Percentiles rank a stretch among this genome's conserved stretches.
These are phyloP conservation scores for Eulemur coronatus DNA, from an alignment of 2,797 vertebrate genomes.

Conservation along the genomic window DNA sequence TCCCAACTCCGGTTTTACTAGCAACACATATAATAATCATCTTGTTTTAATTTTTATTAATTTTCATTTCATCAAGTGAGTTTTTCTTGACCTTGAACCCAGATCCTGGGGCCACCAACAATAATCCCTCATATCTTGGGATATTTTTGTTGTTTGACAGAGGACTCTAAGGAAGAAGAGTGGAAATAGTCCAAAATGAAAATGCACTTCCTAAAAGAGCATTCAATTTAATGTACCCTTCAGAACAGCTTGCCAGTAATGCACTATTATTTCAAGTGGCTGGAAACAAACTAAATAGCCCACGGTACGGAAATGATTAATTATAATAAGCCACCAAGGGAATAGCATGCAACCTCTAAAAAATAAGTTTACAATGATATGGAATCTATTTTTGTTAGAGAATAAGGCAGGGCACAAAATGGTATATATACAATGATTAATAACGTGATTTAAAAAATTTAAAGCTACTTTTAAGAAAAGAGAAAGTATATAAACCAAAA, in stretches of 20 bases:
- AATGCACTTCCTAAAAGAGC: background rate
- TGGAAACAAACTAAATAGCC: slow-evolving; percentile 27
- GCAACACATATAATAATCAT: background rate
- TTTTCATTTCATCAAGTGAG: background rate
- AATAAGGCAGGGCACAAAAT: background rate
- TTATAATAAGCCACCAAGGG: background rate
- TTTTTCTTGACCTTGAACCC: background rate
- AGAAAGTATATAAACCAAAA: background rate
- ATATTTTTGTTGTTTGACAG: background rate
- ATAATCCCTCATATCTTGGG: background rate
- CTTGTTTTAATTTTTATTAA: slow-evolving; percentile 10
- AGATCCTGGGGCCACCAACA: background rate
- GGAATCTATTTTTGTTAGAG: background rate
- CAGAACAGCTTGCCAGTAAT: background rate
- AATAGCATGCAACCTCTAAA: slow-evolving; percentile 11
- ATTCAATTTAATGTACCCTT: background rate
- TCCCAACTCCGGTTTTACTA: background rate
- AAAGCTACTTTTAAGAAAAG: background rate
- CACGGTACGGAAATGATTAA: background rate
- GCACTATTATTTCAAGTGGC: background rate
- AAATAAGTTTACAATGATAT: background rate
- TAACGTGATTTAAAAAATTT: background rate
- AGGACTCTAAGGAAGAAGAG: background rate
- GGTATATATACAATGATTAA: background rate
- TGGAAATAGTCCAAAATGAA: background rate